Evolutionary conservation across 2,797 vertebrate genomes (phyloP).

Genomic region (Knipowitschia caucasica): DNA sequence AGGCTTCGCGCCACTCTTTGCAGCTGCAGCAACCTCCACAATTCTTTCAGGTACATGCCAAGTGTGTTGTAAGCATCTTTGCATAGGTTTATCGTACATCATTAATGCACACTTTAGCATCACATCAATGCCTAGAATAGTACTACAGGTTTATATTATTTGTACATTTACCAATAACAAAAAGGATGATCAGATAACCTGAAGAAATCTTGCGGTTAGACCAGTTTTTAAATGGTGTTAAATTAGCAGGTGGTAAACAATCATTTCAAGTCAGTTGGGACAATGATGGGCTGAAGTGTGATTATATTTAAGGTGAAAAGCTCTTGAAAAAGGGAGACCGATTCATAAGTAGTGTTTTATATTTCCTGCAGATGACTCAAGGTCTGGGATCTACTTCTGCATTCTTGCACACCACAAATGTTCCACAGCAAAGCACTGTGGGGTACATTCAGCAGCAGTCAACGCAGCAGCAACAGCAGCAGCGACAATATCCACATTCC

Average conservation of each 20-base stretch:
- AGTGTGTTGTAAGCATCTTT: not conserved
- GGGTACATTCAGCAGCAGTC: slow-evolving; percentile 75
- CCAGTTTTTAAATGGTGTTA: slow-evolving; percentile 4
- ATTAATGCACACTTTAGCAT: no score
- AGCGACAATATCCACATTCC: slow-evolving; percentile 77
- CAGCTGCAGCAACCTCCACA: slow-evolving; percentile 78
- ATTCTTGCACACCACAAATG: slow-evolving; percentile 73
- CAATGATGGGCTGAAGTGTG: not conserved
- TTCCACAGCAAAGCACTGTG: slow-evolving; percentile 72
- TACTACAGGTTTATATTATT: no score
- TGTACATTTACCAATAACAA: no score
- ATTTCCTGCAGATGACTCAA: slow-evolving; percentile 74
- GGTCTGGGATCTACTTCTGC: slow-evolving; percentile 66
- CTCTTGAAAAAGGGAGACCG: not conserved
- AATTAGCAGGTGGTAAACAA: not conserved
- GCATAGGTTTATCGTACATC: no score
- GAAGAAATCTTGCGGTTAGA: slow-evolving; percentile 5
- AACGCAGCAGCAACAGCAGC: slow-evolving; percentile 67
- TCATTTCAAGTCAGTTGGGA: slow-evolving; percentile 6
- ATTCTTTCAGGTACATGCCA: slow-evolving; percentile 77
- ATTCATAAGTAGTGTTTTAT: not conserved
- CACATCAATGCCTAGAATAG: no score
- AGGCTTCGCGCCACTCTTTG: slow-evolving; percentile 67
- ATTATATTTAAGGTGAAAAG: not conserved
- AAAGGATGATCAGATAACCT: slow-evolving; percentile 7